Base-by-base conservation (phyloP, 2,888 invertebrate genomes). In the Epinotia ramella region DNA sequence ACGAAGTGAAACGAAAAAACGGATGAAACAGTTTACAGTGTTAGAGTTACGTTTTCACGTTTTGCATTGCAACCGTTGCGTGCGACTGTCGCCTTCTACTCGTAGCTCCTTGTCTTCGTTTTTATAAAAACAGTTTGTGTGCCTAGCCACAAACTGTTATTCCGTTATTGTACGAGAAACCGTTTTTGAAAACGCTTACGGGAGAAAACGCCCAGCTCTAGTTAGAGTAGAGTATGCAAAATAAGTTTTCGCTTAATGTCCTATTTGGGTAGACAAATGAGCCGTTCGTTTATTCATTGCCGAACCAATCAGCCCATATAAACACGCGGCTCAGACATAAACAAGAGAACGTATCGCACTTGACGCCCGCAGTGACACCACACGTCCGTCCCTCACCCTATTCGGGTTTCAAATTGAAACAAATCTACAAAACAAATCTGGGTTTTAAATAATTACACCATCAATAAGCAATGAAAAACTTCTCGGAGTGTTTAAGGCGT, bases 371-470 rank as follows among this genome's bases (percentile, higher is more conserved):
- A 84, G 81, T 85, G 89, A 85, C 85, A 82, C 79, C 79, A 77
- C 78, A 63, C 72, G 81, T 81, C 81, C 82, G 82, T 80, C 82
- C 83, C 82, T 80, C 80, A 75, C 79, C 81, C 79, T 78, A 80
- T 80, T 82, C 79, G 80, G 77, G 79, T 81, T 85, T 85, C 83
- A 85, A 86, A 83, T 85, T 82, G 77, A 85, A 82, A 85, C 82
- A 83, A 84, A 86, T 83, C 83, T 83, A 84, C 87, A 85, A 86
- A 88, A 78, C 69, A 87, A 84, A 83, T 78, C 67, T 78, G 76
- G 82, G 83, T 79, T 89, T 88, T 87, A 87, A 86, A 88, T 88
- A 87, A 87, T 87, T 86, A 85, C 80, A 81, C 86, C 83, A 88
- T 89, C 87, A 88, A 88, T 88, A 85, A 83, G 78, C 80, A 81